Conservation (phyloP, 2,797 vertebrate species). For the Apogon talboti region DNA sequence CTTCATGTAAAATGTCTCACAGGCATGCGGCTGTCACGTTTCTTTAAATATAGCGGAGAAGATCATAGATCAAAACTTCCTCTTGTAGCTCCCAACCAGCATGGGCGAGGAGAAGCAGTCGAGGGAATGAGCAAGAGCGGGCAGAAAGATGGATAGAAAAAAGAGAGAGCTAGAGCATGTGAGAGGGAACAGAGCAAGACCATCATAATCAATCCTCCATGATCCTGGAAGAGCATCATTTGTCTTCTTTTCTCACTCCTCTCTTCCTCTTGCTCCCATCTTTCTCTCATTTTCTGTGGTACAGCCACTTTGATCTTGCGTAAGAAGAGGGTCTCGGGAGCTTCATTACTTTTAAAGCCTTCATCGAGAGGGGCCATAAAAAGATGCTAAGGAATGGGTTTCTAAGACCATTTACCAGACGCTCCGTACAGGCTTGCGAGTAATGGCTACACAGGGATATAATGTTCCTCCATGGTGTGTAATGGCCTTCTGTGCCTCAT, state of each 20-base stretch:
- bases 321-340: constrained; percentile 66
- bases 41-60: constrained; percentile 4
- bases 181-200: constrained; percentile 57
- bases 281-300: constrained; percentile 64
- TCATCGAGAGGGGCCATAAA: constrained; percentile 73
- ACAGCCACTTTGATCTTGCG: constrained; percentile 70
- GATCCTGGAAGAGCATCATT: constrained; percentile 75
- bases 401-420: constrained; percentile 71
- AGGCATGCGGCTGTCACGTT: constrained; percentile 2
- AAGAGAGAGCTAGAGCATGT: constrained; percentile 43
- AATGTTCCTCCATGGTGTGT: constrained; percentile 54
- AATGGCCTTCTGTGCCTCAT: constrained; percentile 56
- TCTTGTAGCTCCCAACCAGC: constrained; percentile 15
- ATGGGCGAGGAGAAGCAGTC: constrained; percentile 19
- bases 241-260: constrained; percentile 71
- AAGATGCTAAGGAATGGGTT: constrained; percentile 78
- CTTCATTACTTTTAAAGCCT: constrained; percentile 76
- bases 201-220: constrained; percentile 77
- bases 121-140: constrained; percentile 32
- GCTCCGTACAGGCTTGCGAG: constrained; percentile 45
- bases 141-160: constrained; percentile 44
- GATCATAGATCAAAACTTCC: constrained; percentile 65
- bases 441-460: constrained; percentile 67
- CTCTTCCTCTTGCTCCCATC: constrained; percentile 63
- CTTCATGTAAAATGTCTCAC: constrained; percentile 10